Evolutionary conservation across 2,113 vertebrate species (phyloP).

Genomic region (Misgurnus anguillicaudatus): DNA sequence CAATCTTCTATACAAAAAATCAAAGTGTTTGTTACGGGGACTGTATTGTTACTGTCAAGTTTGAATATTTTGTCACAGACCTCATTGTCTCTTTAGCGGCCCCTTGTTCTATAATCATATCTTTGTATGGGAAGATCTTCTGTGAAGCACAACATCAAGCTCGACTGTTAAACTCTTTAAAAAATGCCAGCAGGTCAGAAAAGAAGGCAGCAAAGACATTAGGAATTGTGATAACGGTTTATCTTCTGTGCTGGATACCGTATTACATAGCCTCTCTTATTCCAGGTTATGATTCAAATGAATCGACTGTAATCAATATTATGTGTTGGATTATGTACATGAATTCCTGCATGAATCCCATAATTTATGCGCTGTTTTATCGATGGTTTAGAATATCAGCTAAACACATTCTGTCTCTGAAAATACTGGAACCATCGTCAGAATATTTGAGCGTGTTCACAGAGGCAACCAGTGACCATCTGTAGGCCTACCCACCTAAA

Average conservation of each 20-base stretch:
- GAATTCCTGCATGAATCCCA: conserved; percentile 19
- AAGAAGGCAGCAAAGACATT: conserved; percentile 26
- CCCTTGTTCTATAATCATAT: conserved; percentile 22
- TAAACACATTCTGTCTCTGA: conserved; percentile 62
- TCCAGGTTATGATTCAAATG: conserved; percentile 3
- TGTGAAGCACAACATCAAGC: conserved; percentile 24
- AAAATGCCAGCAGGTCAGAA: conserved; percentile 19
- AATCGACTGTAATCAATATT: neutral
- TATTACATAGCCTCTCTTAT: conserved; percentile 6
- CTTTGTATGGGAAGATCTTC: conserved; percentile 18
- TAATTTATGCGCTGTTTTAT: conserved; percentile 58
- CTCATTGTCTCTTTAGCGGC: conserved; percentile 11
- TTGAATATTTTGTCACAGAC: conserved; percentile 24
- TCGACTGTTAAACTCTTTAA: conserved; percentile 15
- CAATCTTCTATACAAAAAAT: neutral
- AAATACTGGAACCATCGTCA: conserved; percentile 28
- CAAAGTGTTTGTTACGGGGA: neutral
- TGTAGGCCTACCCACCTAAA: no score
- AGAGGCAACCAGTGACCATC: neutral
- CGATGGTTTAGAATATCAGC: conserved; percentile 65
- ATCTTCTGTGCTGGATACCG: conserved; percentile 25
- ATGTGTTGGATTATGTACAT: conserved; percentile 22
- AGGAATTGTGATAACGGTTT: conserved; percentile 17
- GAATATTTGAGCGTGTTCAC: neutral
- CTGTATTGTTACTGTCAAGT: conserved; percentile 19